phyloP scores from a whole-genome alignment of 1,140 invertebrate species.

The Aplysia californica region DNA sequence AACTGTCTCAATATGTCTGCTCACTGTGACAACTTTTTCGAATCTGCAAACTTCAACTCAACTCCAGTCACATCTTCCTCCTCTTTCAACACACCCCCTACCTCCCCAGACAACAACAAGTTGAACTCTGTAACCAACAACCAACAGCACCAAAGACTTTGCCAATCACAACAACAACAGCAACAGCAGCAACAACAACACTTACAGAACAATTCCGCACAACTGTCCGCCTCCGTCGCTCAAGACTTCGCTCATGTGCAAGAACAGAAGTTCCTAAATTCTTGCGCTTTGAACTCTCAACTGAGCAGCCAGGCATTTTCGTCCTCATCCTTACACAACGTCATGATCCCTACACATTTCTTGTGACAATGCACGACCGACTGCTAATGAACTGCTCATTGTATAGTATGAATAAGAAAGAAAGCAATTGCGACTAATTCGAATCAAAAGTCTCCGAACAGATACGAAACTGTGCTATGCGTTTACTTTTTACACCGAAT shows the following conservation, averaged over 20 bases:
- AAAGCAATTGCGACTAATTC: too few species aligned
- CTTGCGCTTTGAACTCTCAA: not conserved
- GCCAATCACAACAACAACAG: not conserved
- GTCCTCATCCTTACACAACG: not conserved
- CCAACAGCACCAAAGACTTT: not conserved
- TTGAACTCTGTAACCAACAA: not conserved
- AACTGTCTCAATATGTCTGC: too few species aligned
- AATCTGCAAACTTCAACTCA: not conserved
- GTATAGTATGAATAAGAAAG: too few species aligned
- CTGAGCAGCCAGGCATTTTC: not conserved
- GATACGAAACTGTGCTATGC: too few species aligned
- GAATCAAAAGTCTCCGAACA: too few species aligned
- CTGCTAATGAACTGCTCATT: too few species aligned
- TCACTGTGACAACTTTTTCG: not conserved
- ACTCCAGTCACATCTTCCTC: not conserved
- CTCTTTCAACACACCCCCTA: conserved; percentile 5
- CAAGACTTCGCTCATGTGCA: not conserved
- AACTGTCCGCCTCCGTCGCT: not conserved
- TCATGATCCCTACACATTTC: conserved; percentile 1
- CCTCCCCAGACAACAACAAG: conserved; percentile 11
- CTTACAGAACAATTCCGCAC: not conserved
- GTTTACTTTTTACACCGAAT: too few species aligned
- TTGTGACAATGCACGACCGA: not conserved
- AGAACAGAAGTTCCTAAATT: not conserved
- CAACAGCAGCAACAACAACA: conserved; percentile 15